Evolutionary conservation across 2,888 invertebrate species (phyloP).

Genomic region (Chrysina gloriosa): DNA sequence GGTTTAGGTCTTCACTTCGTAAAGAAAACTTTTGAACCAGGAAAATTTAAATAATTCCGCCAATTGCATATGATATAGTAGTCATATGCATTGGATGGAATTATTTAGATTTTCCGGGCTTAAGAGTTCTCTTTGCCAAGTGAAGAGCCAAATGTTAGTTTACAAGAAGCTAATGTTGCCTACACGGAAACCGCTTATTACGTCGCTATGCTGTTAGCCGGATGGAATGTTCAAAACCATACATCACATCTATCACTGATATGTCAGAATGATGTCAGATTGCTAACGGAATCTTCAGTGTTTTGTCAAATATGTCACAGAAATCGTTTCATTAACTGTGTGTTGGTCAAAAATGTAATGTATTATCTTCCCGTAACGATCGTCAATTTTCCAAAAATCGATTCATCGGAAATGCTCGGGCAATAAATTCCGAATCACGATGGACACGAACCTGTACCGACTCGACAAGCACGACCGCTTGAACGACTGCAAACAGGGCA

Average conservation of each 20-base stretch:
- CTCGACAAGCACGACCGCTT: not conserved
- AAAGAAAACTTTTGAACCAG: no score
- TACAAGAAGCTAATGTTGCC: no score
- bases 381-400: not conserved
- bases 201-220: no score
- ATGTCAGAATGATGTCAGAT: not conserved
- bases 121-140: no score
- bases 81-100: no score
- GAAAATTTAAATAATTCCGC: no score
- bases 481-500: constrained; percentile 13
- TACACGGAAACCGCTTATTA: no score
- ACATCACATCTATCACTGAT: not conserved
- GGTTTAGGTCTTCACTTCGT: no score
- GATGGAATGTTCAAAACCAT: no score
- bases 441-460: constrained; percentile 7
- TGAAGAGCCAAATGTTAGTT: no score
- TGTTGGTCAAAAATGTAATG: constrained; percentile 7
- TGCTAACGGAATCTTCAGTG: not conserved
- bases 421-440: not conserved
- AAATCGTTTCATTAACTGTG: constrained; percentile 7
- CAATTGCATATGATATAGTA: no score
- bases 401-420: constrained; percentile 4
- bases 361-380: not conserved
- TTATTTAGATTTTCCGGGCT: no score
- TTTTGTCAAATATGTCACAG: constrained; percentile 25